phyloP scores from a whole-genome alignment of 2,888 invertebrate species.

The Sisyra terminalis region DNA sequence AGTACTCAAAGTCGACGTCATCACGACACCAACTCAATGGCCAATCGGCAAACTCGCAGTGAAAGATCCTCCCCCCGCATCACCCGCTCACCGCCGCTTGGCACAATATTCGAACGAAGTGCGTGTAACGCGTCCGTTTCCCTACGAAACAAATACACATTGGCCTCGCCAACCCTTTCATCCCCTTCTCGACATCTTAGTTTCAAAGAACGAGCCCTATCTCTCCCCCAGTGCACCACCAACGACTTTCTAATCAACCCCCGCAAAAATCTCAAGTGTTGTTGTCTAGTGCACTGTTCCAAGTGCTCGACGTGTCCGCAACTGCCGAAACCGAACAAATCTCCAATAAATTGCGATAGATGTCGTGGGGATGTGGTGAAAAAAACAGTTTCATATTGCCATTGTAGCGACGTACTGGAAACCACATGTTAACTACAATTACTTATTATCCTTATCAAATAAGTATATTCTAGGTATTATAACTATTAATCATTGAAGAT shows the following conservation, averaged over 20 bases:
- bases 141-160: not conserved
- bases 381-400: no score
- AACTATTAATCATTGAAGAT: no score
- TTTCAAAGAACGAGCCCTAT: slow-evolving; percentile 2
- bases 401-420: not conserved
- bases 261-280: not conserved
- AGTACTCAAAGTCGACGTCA: slow-evolving; percentile 10
- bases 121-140: not conserved
- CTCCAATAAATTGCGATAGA: no score
- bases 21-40: not conserved
- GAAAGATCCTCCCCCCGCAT: slow-evolving; percentile 5
- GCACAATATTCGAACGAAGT: no score
- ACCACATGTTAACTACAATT: slow-evolving; percentile 3
- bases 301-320: no score
- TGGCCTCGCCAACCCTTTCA: not conserved
- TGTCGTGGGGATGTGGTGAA: no score
- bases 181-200: not conserved
- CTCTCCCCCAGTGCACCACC: slow-evolving; percentile 3
- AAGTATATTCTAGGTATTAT: no score
- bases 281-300: not conserved
- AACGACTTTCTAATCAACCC: not conserved
- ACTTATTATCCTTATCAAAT: not conserved
- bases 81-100: not conserved
- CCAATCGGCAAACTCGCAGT: slow-evolving; percentile 5
- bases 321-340: no score